Evolutionary conservation across 2,113 vertebrate genomes (phyloP), one percentile per base, ranked within the genome.

Genomic region (Macrotus californicus): DNA sequence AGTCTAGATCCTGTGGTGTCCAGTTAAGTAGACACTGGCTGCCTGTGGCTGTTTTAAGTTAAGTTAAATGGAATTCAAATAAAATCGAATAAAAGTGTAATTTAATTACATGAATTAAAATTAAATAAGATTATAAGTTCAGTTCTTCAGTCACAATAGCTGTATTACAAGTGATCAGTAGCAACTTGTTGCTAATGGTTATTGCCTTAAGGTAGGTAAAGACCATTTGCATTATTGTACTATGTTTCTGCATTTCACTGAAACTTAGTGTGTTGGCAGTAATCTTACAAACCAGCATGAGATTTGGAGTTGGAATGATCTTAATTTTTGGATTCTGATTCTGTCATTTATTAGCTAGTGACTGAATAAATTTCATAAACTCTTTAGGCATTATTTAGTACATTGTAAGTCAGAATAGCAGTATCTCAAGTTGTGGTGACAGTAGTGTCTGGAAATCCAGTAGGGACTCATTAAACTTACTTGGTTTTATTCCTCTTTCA

Each of bases 311-410:
- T 90, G 70, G 24, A 76, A 94, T 96, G 12, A 95, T 90, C 2
- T 56, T 75, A 95, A 36, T 88, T 91, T 91, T 91, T 89, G 52
- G 79, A 61, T 83, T 96, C 43, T 91, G 18, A 22, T 43, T 91
- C 29, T 86, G 64, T 50, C 54, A 39, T 89, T 84, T 79, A 41
- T 88, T 81, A 86, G 29, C n/a, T 34, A 0, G 22, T 86, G 31
- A 76, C 54, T 76, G 70, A 72, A 67, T 19, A 82, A 87, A 83
- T 67, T 52, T 6, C 13, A 6, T 59, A 88, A 75, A 46, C 6
- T 77, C 26, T 67, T 18, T 79, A 87, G 76, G 89, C 76, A 69
- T 90, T 75, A 72, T 76, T 89, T 90, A 85, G 54, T 82, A 19
- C 34, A 48, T 81, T 76, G 21, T 87, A 43, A 94, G 88, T 81